Percentiles rank a stretch among this genome's conserved stretches.
Conservation (phyloP, 2,113 vertebrate genomes). For the Nycticryphes semicollaris region DNA sequence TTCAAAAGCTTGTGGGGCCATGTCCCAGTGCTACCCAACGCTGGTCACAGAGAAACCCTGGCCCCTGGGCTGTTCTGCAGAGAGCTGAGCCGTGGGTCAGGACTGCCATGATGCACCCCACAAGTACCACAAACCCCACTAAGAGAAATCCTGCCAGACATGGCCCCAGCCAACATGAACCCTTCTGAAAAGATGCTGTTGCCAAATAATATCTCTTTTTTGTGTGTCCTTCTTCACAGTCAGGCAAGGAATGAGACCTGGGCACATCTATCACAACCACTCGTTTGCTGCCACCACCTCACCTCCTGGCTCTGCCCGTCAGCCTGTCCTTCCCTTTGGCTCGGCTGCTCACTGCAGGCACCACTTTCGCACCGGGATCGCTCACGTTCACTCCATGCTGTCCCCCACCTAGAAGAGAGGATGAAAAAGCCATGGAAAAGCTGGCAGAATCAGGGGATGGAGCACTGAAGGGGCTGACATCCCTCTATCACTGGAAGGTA, state of each 20-base stretch:
- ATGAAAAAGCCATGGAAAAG: background rate
- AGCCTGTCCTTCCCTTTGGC: constrained; percentile 92
- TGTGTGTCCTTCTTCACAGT: background rate
- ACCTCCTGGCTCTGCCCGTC: constrained; percentile 95
- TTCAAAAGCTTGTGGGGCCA: background rate
- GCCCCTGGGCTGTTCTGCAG: background rate
- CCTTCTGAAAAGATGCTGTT: background rate
- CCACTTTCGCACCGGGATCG: constrained; percentile 62
- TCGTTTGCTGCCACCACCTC: background rate
- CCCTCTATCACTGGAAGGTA: background rate
- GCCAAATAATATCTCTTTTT: background rate
- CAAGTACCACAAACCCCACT: background rate
- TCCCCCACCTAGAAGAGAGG: constrained; percentile 76
- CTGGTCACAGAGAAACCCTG: background rate
- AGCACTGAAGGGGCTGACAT: background rate
- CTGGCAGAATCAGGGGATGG: background rate
- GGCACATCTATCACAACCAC: rapidly evolving
- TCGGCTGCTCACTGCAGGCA: constrained; percentile 82
- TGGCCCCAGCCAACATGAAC: rapidly evolving
- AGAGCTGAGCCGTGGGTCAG: background rate
- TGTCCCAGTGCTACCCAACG: background rate
- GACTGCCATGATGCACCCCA: background rate
- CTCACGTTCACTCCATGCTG: constrained; percentile 73
- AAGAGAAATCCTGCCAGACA: background rate
- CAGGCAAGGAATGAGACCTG: background rate